A percentile compares a stretch with the other conserved stretches of the same genome.
Conservation (phyloP, 2,113 vertebrate genomes). For the Pterophyllum scalare region DNA sequence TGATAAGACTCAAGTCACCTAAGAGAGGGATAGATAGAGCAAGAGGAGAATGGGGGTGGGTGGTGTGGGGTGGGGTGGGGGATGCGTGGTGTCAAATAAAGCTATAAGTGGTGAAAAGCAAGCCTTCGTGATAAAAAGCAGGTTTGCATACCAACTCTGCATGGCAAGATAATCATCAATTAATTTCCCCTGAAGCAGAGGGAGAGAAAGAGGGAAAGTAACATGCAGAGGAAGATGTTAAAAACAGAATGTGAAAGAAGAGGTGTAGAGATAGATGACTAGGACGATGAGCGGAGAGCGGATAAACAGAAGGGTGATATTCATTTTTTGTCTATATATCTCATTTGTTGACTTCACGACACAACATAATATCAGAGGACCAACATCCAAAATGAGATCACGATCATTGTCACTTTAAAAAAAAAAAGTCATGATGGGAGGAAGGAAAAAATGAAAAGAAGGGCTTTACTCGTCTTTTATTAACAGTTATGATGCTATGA, state of each 20-base stretch:
- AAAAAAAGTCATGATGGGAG: neutral
- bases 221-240: neutral
- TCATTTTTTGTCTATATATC: conserved; percentile 4
- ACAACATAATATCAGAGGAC: conserved; percentile 8
- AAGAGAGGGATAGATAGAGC: conserved; percentile 5
- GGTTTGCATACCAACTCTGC: conserved; percentile 61
- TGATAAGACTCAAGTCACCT: conserved; percentile 36
- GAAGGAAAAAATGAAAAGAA: neutral
- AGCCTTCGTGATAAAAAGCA: conserved; percentile 53
- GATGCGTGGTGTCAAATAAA: conserved; percentile 38
- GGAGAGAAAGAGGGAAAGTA: neutral
- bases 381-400: conserved; percentile 5
- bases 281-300: neutral
- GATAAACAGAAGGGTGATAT: conserved; percentile 13
- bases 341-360: conserved; percentile 1
- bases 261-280: neutral
- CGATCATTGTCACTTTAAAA: neutral
- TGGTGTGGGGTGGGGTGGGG: too few relatives aligned
- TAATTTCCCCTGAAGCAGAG: conserved; percentile 63
- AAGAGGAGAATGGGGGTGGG: neutral
- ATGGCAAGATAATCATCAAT: conserved; percentile 70
- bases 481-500: conserved; percentile 8
- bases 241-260: conserved; percentile 11
- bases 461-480: conserved; percentile 6
- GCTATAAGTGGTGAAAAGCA: conserved; percentile 52